Conservation (phyloP, 2,888 invertebrate genomes). For the Pollenia labialis region DNA sequence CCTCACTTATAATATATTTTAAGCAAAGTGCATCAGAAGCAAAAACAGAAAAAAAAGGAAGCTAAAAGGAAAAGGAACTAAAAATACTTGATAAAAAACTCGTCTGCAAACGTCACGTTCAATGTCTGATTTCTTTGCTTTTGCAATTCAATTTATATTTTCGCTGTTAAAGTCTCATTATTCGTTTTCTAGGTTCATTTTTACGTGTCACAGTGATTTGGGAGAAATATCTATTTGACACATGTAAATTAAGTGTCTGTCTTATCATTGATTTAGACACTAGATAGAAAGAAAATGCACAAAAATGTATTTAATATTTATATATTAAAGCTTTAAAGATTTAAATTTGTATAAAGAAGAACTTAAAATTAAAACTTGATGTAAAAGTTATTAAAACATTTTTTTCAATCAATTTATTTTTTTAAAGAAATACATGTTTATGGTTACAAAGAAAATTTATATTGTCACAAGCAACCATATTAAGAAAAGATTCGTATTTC, state of each 20-base stretch:
- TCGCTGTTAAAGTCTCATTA: background rate
- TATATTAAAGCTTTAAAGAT: too few relatives aligned
- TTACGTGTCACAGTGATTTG: slow-evolving; percentile 24
- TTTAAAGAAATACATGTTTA: too few relatives aligned
- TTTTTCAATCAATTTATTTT: too few relatives aligned
- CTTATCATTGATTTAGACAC: slow-evolving; percentile 8
- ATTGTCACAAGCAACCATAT: too few relatives aligned
- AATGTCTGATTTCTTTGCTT: background rate
- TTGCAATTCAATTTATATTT: slow-evolving; percentile 12
- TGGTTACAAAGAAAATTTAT: too few relatives aligned
- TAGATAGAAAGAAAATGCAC: background rate
- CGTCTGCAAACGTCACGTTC: slow-evolving; percentile 27
- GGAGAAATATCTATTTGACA: slow-evolving; percentile 29
- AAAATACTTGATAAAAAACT: background rate
- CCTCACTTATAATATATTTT: background rate
- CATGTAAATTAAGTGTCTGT: slow-evolving; percentile 16
- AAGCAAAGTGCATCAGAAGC: slow-evolving; percentile 8
- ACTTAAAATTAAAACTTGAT: too few relatives aligned
- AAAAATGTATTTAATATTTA: too few relatives aligned
- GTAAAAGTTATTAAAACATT: too few relatives aligned
- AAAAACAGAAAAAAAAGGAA: background rate
- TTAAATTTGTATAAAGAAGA: too few relatives aligned
- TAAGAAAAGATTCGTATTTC: too few relatives aligned
- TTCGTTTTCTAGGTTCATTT: background rate
- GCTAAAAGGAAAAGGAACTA: background rate